Evolutionary conservation across 1,140 invertebrate genomes (phyloP).

Genomic region (Cherax destructor): DNA sequence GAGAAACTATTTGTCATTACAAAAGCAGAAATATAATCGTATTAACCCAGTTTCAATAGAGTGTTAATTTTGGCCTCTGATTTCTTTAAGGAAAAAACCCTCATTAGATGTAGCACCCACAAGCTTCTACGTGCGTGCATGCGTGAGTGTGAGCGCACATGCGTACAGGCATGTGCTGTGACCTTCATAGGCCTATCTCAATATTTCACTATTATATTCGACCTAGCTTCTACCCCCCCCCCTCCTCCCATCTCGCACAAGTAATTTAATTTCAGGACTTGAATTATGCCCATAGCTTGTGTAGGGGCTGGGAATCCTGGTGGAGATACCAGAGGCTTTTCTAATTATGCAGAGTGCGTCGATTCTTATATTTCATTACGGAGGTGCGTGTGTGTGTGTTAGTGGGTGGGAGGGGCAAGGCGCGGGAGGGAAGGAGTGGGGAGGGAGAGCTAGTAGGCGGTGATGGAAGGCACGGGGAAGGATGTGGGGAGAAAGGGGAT

Average conservation of each 20-base stretch:
- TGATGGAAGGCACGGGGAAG: no score
- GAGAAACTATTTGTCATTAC: no score
- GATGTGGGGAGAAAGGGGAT: no score
- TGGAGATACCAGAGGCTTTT: background rate
- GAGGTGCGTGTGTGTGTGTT: slow-evolving; percentile 3
- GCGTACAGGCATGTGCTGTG: background rate
- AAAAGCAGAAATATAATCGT: no score
- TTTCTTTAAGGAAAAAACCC: no score
- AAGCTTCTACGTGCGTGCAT: background rate
- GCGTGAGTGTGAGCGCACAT: background rate
- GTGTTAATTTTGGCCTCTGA: no score
- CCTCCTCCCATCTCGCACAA: background rate
- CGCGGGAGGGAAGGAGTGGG: no score
- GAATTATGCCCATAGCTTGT: background rate
- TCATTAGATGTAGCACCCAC: background rate
- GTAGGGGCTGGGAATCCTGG: background rate
- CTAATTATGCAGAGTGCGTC: slow-evolving; percentile 4
- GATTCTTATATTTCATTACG: slow-evolving; percentile 11
- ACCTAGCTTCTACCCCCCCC: background rate
- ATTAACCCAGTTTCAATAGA: no score
- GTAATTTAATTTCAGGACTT: slow-evolving; percentile 2
- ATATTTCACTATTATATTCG: background rate
- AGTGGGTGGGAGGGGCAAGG: background rate
- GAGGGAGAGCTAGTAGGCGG: no score
- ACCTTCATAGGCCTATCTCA: background rate